Evolutionary conservation across 2,888 invertebrate genomes (phyloP), one percentile per base, ranked within the genome.

Genomic region (Luperina testacea): DNA sequence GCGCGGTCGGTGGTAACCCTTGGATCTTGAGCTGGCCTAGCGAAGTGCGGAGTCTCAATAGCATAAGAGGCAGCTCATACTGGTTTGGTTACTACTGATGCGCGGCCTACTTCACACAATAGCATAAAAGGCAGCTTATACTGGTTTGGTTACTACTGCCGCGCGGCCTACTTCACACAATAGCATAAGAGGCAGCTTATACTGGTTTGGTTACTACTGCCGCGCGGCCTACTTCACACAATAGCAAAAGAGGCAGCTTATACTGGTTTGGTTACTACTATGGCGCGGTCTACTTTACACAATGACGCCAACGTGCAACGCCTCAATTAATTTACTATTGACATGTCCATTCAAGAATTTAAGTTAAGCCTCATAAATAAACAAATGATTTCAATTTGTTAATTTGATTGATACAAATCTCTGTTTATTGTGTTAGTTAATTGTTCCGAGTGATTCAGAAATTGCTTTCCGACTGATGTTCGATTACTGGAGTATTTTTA

Each of bases 401-500:
- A 7, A 63, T 67, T 63, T 51, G 42, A 27, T 53, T 68, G 24
- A 15, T 42, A 57, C 15, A 48, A 63, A 74, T n/a, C 27, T 57
- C 8, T 80, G 32, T 71, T 75, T 38, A 53, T 53, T 59, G n/a
- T 15, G 32, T 45, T 61, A 59, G 48, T 61, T 75, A 51, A 70
- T 59, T 17, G 32, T 42, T 65, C 15, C 38, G 9, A n/a, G 32
- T 9, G 53, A 38, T 77, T 63, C 61, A 45, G 9, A 13, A 78
- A 73, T 73, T 20, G 59, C 42, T 82, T 64, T 69, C n/a, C 24
- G 17, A 32, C 45, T 15, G 63, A 71, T 75, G 70, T 83, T 63
- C 24, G 65, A 79, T 75, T 72, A 83, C 32, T 72, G 48, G 15
- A 74, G 38, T 45, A 57, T 57, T 77, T 75, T 38, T 57, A 15